Percentiles rank a stretch among this genome's conserved stretches.
Evolutionary conservation across 2,888 invertebrate genomes (phyloP).

Genomic region (Ennomos quercinarius): DNA sequence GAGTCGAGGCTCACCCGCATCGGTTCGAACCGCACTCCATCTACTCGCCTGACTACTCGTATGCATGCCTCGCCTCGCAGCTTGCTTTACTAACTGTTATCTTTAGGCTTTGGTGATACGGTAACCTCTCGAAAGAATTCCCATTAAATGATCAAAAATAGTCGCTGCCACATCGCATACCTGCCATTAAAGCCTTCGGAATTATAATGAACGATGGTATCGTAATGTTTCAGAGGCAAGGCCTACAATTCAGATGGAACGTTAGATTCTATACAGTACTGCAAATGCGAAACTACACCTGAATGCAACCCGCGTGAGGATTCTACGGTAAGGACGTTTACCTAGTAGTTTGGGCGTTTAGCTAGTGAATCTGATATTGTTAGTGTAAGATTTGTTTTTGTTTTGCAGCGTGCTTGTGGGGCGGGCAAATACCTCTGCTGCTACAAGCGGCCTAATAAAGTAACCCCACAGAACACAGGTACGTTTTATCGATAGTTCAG

Average conservation of each 20-base stretch:
- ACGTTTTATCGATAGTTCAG: slow-evolving; percentile 4
- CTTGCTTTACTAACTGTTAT: not conserved
- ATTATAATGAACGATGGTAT: not conserved
- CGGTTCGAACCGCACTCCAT: slow-evolving; percentile 12
- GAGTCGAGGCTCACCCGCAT: slow-evolving; percentile 46
- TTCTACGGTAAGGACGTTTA: slow-evolving; percentile 49
- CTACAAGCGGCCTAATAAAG: slow-evolving; percentile 69
- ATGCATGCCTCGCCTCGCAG: slow-evolving; percentile 15
- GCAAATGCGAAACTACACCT: slow-evolving; percentile 65
- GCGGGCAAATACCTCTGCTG: slow-evolving; percentile 88
- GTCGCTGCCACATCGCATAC: no score
- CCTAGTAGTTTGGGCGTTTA: not conserved
- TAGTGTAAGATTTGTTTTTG: not conserved
- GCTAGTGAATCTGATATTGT: not conserved
- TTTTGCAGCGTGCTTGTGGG: slow-evolving; percentile 86
- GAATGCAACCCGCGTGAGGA: slow-evolving; percentile 60
- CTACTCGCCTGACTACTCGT: slow-evolving; percentile 12
- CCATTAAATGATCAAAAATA: no score
- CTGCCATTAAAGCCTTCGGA: no score
- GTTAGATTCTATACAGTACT: slow-evolving; percentile 64
- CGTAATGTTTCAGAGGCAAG: slow-evolving; percentile 37
- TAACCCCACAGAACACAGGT: slow-evolving; percentile 55
- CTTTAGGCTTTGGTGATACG: no score
- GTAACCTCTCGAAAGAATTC: no score
- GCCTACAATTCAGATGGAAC: slow-evolving; percentile 56